A percentile compares a stretch with the other conserved stretches of the same genome.
phyloP scores from a whole-genome alignment of 2,797 vertebrate species.

The Pogoniulus pusillus region DNA sequence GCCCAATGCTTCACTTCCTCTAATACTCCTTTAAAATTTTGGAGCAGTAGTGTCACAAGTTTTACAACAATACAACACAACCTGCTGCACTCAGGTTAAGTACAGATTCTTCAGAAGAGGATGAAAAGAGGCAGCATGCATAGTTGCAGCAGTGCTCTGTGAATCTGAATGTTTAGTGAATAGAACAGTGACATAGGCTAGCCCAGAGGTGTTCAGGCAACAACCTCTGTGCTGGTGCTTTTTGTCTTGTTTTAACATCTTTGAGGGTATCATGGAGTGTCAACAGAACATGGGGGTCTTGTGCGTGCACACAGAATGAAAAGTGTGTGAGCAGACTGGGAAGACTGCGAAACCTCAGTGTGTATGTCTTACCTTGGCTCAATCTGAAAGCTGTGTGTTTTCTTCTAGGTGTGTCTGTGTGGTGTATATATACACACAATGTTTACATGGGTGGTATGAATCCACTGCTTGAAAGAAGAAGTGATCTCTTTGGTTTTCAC shows the following conservation, averaged over 20 bases:
- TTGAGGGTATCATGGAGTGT: neutral
- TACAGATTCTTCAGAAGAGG: neutral
- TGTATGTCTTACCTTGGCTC: rapidly evolving
- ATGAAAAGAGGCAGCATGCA: neutral
- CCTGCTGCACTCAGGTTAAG: neutral
- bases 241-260: neutral
- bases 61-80: neutral
- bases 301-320: neutral
- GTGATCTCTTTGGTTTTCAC: neutral
- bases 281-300: rapidly evolving
- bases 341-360: neutral
- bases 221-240: neutral
- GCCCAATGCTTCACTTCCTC: neutral
- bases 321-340: neutral
- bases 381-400: neutral
- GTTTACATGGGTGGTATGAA: neutral
- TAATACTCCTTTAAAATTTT: neutral
- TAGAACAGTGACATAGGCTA: neutral
- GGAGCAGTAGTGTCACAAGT: neutral
- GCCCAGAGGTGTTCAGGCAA: neutral
- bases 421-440: neutral
- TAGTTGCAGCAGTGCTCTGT: neutral
- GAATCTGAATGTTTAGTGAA: neutral
- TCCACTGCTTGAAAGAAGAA: neutral
- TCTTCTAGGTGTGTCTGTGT: neutral